phyloP scores from a whole-genome alignment of 92 coral and sea anemone genomes.

The Nematostella vectensis region DNA sequence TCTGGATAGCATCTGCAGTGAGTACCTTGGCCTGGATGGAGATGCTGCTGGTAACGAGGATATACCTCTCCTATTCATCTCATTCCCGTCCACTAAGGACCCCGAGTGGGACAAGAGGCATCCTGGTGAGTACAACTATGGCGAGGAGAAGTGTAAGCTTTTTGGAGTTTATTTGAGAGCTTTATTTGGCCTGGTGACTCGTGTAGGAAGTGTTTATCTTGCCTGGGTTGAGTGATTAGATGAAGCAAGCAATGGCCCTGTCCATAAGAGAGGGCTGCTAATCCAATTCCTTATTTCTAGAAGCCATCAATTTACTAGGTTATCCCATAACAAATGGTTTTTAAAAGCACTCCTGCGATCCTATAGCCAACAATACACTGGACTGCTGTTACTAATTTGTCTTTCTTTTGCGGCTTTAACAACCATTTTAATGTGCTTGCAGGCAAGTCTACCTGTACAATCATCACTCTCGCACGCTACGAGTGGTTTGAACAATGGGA shows the following conservation, averaged over 20 bases:
- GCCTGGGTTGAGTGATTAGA: too few species aligned
- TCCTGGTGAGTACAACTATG: too few species aligned
- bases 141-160: not conserved
- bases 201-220: too few species aligned
- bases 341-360: too few species aligned
- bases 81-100: slow-evolving; percentile 94
- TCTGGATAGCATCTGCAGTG: slow-evolving; percentile 40
- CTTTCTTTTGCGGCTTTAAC: too few species aligned
- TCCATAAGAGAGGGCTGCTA: too few species aligned
- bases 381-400: too few species aligned
- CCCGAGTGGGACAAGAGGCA: slow-evolving; percentile 86
- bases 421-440: not conserved
- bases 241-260: too few species aligned
- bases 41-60: slow-evolving; percentile 69
- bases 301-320: too few species aligned
- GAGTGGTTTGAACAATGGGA: slow-evolving; percentile 92
- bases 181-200: not conserved
- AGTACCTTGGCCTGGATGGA: slow-evolving; percentile 30
- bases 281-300: too few species aligned
- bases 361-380: too few species aligned
- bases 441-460: slow-evolving; percentile 74
- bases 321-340: too few species aligned
- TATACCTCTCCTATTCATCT: slow-evolving; percentile 74
- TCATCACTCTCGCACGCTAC: slow-evolving; percentile 68
- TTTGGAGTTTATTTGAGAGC: not conserved